phyloP scores from a whole-genome alignment of 2,888 invertebrate genomes.

The Agrotis ipsilon region DNA sequence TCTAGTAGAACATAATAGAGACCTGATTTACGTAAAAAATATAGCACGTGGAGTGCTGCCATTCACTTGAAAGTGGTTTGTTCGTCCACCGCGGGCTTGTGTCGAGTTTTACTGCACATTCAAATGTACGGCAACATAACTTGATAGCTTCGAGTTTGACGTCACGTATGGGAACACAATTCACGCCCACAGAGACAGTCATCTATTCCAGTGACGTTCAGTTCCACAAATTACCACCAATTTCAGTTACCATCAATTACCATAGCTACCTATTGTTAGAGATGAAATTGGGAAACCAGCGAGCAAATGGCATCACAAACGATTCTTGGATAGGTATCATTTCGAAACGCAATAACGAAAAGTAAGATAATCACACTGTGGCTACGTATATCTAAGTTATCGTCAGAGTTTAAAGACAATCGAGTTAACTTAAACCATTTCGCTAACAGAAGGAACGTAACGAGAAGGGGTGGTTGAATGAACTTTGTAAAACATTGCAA shows the following conservation, averaged over 20 bases:
- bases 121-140: slow-evolving; percentile 39
- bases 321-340: slow-evolving; percentile 34
- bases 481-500: slow-evolving; percentile 53
- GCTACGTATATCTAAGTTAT: slow-evolving; percentile 53
- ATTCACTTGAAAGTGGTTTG: slow-evolving; percentile 58
- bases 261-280: slow-evolving; percentile 15
- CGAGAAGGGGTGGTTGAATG: slow-evolving; percentile 52
- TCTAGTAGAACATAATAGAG: slow-evolving; percentile 44
- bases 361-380: slow-evolving; percentile 51
- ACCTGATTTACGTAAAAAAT: slow-evolving; percentile 61
- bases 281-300: slow-evolving; percentile 9
- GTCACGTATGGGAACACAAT: slow-evolving; percentile 32
- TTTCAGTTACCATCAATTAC: slow-evolving; percentile 38
- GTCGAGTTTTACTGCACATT: slow-evolving; percentile 59
- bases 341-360: slow-evolving; percentile 50
- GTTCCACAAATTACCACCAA: slow-evolving; percentile 43
- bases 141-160: slow-evolving; percentile 30
- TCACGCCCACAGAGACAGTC: slow-evolving; percentile 4
- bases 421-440: slow-evolving; percentile 60
- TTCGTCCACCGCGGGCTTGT: slow-evolving; percentile 42
- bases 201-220: slow-evolving; percentile 29
- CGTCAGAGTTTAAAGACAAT: slow-evolving; percentile 60
- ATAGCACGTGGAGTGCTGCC: slow-evolving; percentile 56
- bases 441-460: slow-evolving; percentile 52
- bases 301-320: slow-evolving; percentile 34